Percentiles rank a stretch among this genome's conserved stretches.
These are phyloP conservation scores for Caenorhabditis inopinata DNA, from an alignment of 1,140 invertebrate genomes.

Conservation along the genomic window DNA sequence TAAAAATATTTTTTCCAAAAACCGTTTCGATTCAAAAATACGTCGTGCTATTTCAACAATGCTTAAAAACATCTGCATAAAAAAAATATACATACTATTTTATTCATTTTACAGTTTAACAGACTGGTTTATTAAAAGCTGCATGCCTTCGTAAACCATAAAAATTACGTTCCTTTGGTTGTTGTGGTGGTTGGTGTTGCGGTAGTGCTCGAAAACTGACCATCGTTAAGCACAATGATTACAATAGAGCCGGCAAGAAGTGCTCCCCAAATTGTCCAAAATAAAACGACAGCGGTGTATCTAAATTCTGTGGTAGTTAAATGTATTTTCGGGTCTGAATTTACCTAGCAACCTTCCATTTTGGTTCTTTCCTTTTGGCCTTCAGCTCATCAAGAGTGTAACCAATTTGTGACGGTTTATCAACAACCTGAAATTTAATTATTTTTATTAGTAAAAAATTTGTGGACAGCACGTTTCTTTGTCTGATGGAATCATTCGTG, in stretches of 20 bases:
- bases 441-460: too few relatives aligned
- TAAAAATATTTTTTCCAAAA: too few relatives aligned
- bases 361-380: background rate
- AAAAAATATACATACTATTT: too few relatives aligned
- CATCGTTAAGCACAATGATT: constrained; percentile 39
- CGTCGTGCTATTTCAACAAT: too few relatives aligned
- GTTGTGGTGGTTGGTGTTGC: constrained; percentile 25
- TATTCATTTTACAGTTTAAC: too few relatives aligned
- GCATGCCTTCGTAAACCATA: too few relatives aligned
- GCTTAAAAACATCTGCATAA: too few relatives aligned
- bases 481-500: background rate
- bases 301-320: background rate
- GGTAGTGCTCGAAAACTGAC: constrained; percentile 12
- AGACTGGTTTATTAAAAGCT: too few relatives aligned
- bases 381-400: background rate
- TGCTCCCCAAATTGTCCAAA: constrained; percentile 33
- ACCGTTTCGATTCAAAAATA: too few relatives aligned
- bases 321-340: background rate
- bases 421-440: background rate
- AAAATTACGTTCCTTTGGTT: background rate
- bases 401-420: background rate
- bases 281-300: background rate
- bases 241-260: constrained; percentile 30
- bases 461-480: constrained; percentile 22
- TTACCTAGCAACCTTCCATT: background rate